Evolutionary conservation across 2,888 invertebrate species (phyloP).

Genomic region (Microchrysa polita): DNA sequence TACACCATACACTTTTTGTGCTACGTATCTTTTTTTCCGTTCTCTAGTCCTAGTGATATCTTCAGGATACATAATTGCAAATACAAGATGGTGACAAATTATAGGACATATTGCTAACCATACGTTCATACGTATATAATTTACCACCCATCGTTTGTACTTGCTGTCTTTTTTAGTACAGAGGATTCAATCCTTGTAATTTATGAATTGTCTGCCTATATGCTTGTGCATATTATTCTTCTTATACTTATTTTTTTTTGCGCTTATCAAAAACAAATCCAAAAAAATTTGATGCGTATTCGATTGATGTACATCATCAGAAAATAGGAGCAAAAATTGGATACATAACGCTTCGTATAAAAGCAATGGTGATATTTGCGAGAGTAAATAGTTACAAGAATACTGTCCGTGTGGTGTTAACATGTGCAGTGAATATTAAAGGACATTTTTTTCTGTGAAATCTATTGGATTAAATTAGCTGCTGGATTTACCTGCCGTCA

Average conservation of each 20-base stretch:
- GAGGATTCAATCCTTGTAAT: slow-evolving; percentile 26
- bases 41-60: not conserved
- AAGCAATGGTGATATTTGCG: not conserved
- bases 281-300: slow-evolving; percentile 2
- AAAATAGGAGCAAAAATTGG: not conserved
- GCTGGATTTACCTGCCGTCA: not conserved
- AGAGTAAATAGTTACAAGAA: slow-evolving; percentile 15
- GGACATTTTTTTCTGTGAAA: not conserved
- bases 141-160: slow-evolving; percentile 36
- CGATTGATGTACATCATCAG: not conserved
- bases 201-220: slow-evolving; percentile 2
- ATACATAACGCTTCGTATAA: slow-evolving; percentile 15
- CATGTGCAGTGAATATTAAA: slow-evolving; percentile 3
- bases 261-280: slow-evolving; percentile 1
- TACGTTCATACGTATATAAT: slow-evolving; percentile 14
- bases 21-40: not conserved
- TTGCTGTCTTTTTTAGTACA: slow-evolving; percentile 32
- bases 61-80: slow-evolving; percentile 34
- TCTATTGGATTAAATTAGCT: not conserved
- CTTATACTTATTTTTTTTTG: not conserved
- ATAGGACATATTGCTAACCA: slow-evolving; percentile 13
- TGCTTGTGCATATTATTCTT: slow-evolving; percentile 15
- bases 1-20: not conserved
- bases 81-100: slow-evolving; percentile 31
- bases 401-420: not conserved